Base-by-base conservation (phyloP, 2,113 vertebrate genomes). In the Physeter macrocephalus region DNA sequence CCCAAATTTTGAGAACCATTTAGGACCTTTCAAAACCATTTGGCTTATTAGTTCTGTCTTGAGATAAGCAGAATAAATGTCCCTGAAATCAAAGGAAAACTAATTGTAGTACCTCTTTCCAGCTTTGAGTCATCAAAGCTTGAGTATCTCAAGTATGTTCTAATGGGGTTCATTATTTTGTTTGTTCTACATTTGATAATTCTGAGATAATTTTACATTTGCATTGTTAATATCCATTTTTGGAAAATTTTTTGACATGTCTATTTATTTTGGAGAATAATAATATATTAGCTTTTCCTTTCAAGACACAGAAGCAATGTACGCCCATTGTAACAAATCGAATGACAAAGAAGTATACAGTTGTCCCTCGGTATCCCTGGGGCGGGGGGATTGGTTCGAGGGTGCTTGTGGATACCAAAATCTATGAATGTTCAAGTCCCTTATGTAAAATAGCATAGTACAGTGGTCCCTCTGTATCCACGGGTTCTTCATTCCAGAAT, bases 11-110 rank as follows among this genome's bases (percentile, higher is more conserved):
- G 64, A 88, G 88, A 92, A 94, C 59, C 85, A 91, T 96, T 96
- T 95, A 97, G 81, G 41, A 93, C 75, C 89, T 96, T 94, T 96
- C 74, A 95, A 82, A 95, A 90, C 20, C n/a, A 86, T 95, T 95
- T 88, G 64, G 64, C 91, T 72, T 97, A 27, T 96, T 97, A 96
- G 61, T 77, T 96, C 69, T 93, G 66, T 93, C 93, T 95, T 96
- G 71, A 96, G 81, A 96, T 97, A 93, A 96, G 93, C 88, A 88
- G 82, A 82, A 91, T 96, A 95, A 97, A 61, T 77, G 71, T 94
- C 71, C 69, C 39, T 81, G 52, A 85, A 96, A 95, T 97, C 95
- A 98, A 97, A 97, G 84, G 88, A 41, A 95, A 97, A 90, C 84
- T 97, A 96, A 97, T 95, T 96, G 67, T 85, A 85, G n/a, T 57